A percentile compares a stretch with the other conserved stretches of the same genome.
phyloP scores from a whole-genome alignment of 1,140 invertebrate genomes.

The Temnothorax nylanderi region DNA sequence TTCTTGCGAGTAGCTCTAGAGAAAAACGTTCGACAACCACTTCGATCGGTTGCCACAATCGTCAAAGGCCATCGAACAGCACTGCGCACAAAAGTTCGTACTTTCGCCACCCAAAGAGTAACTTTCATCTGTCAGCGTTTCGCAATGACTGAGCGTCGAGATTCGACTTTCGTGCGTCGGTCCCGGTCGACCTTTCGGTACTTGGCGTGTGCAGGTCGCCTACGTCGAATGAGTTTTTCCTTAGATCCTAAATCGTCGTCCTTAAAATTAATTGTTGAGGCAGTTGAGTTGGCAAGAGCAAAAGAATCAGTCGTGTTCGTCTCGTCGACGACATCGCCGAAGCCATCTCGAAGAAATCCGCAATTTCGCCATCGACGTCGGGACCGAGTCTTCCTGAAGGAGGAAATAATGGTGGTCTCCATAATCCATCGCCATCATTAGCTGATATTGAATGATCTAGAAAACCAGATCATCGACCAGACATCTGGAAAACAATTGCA shows the following conservation, averaged over 20 bases:
- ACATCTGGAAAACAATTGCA: neutral
- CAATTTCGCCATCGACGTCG: neutral
- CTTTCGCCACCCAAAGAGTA: constrained; percentile 62
- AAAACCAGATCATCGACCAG: neutral
- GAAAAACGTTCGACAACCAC: constrained; percentile 39
- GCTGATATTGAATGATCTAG: neutral
- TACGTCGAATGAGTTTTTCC: constrained; percentile 3
- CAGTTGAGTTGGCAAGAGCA: constrained; percentile 85
- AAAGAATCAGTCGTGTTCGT: constrained; percentile 65
- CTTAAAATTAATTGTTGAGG: constrained; percentile 84
- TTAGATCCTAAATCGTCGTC: constrained; percentile 61
- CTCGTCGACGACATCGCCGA: constrained; percentile 1
- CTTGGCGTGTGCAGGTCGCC: neutral
- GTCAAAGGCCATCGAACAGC: constrained; percentile 62
- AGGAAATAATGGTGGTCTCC: neutral
- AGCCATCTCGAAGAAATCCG: constrained; percentile 1
- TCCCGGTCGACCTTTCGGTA: constrained; percentile 46
- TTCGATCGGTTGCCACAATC: constrained; percentile 44
- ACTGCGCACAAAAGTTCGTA: constrained; percentile 66
- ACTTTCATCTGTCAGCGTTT: constrained; percentile 70
- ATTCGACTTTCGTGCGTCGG: constrained; percentile 51
- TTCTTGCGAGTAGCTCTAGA: constrained; percentile 7
- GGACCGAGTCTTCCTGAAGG: constrained; percentile 1
- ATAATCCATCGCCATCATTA: neutral
- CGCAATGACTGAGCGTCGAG: constrained; percentile 61